Conservation (phyloP, 2,888 invertebrate genomes). For the Neoascia interrupta region DNA sequence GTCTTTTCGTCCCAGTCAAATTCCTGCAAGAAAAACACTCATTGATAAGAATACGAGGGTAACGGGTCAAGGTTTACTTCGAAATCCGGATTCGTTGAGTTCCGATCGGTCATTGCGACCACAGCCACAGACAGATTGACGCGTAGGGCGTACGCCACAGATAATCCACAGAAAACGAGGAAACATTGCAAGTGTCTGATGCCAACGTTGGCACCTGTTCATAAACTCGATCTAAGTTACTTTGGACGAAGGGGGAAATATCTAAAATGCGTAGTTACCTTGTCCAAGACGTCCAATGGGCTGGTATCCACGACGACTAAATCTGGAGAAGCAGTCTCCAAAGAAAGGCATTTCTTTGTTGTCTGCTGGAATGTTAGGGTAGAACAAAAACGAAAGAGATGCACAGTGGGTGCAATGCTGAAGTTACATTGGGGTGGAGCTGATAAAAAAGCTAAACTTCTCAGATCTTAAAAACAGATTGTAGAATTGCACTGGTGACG, state of each 20-base stretch:
- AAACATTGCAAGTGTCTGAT: constrained; percentile 84
- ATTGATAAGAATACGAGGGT: neutral
- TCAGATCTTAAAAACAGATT: too few species aligned
- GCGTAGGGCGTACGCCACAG: constrained; percentile 84
- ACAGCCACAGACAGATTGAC: constrained; percentile 87
- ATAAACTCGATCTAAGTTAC: too few species aligned
- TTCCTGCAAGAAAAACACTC: constrained; percentile 77
- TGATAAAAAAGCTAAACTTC: too few species aligned
- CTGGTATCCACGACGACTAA: constrained; percentile 80
- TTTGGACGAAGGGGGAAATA: neutral
- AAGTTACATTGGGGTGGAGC: too few species aligned
- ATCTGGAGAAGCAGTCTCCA: constrained; percentile 70
- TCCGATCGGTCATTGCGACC: constrained; percentile 85
- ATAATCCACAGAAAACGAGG: constrained; percentile 83
- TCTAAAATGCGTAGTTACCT: constrained; percentile 47
- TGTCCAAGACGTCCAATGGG: constrained; percentile 73
- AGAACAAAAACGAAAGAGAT: constrained; percentile 28
- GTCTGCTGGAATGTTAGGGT: constrained; percentile 9
- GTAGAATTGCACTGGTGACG: too few species aligned
- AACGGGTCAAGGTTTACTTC: constrained; percentile 77
- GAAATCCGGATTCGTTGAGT: constrained; percentile 80
- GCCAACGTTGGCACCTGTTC: constrained; percentile 81
- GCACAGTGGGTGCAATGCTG: too few species aligned
- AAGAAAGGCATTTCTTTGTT: constrained; percentile 69
- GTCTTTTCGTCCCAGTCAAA: constrained; percentile 82